phyloP scores from a whole-genome alignment of 2,797 vertebrate genomes.

The Loris lydekkerianus region DNA sequence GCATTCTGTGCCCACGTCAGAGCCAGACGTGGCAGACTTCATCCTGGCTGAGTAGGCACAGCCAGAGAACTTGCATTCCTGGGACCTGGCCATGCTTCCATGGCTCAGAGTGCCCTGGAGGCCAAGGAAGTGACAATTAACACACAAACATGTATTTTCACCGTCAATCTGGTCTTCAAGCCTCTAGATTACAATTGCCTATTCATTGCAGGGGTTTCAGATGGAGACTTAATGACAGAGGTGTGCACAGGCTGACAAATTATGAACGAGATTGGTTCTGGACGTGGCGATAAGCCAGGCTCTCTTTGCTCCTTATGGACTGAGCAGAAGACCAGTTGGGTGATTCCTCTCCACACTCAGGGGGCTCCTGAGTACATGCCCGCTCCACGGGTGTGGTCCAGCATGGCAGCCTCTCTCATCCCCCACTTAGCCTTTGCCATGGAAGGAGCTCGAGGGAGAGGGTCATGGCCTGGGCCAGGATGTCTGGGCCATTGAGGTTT shows the following conservation, averaged over 20 bases:
- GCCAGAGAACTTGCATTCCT: neutral
- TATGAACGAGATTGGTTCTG: neutral
- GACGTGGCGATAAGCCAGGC: rapidly evolving
- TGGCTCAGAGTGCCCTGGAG: rapidly evolving
- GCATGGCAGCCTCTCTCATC: neutral
- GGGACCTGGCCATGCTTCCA: rapidly evolving
- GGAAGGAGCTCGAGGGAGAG: neutral
- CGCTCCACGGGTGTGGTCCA: rapidly evolving
- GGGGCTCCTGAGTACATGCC: neutral
- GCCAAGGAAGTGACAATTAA: neutral
- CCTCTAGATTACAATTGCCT: neutral
- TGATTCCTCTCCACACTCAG: rapidly evolving
- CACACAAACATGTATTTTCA: neutral
- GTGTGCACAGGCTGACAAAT: rapidly evolving
- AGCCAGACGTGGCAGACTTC: rapidly evolving
- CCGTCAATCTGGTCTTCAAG: neutral
- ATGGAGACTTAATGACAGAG: neutral
- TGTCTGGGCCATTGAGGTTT: rapidly evolving
- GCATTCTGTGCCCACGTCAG: rapidly evolving
- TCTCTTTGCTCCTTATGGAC: neutral
- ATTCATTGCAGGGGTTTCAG: neutral
- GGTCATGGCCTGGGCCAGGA: neutral
- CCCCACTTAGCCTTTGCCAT: rapidly evolving
- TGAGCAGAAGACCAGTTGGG: neutral
- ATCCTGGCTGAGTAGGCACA: rapidly evolving